A percentile compares a stretch with the other conserved stretches of the same genome.
Conservation (phyloP, 2,888 invertebrate genomes). For the Euplexia lucipara region DNA sequence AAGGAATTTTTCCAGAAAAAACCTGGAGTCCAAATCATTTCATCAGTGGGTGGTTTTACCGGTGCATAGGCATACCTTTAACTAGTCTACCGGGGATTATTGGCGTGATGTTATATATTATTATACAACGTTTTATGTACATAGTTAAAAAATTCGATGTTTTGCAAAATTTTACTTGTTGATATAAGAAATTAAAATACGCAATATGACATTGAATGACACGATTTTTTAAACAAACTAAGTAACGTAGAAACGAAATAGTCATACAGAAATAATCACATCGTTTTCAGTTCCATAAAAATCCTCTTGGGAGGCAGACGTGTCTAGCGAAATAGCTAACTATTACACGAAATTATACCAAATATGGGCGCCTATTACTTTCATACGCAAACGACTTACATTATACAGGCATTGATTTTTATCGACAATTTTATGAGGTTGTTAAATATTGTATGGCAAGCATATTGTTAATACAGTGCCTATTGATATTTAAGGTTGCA, state of each 20-base stretch:
- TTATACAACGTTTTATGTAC: too few species aligned
- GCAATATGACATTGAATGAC: neutral
- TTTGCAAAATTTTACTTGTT: too few species aligned
- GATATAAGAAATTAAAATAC: neutral
- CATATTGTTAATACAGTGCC: constrained; percentile 29
- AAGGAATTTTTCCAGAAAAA: too few species aligned
- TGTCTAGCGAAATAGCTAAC: constrained; percentile 46
- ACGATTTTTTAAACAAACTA: neutral
- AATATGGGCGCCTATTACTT: constrained; percentile 51
- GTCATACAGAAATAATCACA: constrained; percentile 9
- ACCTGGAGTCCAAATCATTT: too few species aligned
- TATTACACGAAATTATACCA: constrained; percentile 47
- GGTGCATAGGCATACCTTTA: too few species aligned
- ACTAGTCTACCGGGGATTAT: too few species aligned
- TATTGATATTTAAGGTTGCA: constrained; percentile 30
- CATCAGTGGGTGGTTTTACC: too few species aligned
- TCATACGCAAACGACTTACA: constrained; percentile 49
- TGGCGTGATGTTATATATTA: too few species aligned
- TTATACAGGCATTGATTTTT: constrained; percentile 54
- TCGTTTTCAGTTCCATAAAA: constrained; percentile 33
- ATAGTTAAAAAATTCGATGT: too few species aligned
- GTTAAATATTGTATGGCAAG: constrained; percentile 37
- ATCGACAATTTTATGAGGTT: constrained; percentile 44
- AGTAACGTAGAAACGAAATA: constrained; percentile 20
- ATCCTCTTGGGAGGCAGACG: constrained; percentile 41